Conservation (phyloP, 2,113 vertebrate species). For the Hypocryptadius cinnamomeus region DNA sequence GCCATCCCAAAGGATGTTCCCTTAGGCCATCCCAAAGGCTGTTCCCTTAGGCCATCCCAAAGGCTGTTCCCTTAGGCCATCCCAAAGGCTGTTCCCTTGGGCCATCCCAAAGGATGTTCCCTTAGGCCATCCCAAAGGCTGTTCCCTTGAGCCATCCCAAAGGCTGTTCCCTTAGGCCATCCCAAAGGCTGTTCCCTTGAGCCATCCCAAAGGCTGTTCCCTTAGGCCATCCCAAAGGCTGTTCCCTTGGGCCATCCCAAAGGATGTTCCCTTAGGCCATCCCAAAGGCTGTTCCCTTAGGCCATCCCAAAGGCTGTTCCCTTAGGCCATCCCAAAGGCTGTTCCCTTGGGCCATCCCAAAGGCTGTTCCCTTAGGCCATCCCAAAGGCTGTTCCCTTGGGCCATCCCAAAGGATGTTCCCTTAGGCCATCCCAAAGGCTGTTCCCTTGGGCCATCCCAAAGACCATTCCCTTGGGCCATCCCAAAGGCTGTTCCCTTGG, state of each 20-base stretch:
- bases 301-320: neutral
- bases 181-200: fast-evolving
- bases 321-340: neutral
- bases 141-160: neutral
- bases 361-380: neutral
- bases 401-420: no score
- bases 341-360: neutral
- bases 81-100: neutral
- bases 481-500: neutral
- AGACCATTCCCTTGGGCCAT: no score
- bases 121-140: neutral
- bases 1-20: neutral
- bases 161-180: no score
- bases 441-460: neutral
- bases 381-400: neutral
- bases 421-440: neutral
- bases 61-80: neutral
- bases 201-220: neutral
- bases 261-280: no score
- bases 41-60: neutral
- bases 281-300: no score
- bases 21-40: neutral
- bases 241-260: neutral
- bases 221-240: neutral
- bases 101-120: neutral